Conservation (phyloP, 2,113 vertebrate genomes). For the Paracanthobrama guichenoti region DNA sequence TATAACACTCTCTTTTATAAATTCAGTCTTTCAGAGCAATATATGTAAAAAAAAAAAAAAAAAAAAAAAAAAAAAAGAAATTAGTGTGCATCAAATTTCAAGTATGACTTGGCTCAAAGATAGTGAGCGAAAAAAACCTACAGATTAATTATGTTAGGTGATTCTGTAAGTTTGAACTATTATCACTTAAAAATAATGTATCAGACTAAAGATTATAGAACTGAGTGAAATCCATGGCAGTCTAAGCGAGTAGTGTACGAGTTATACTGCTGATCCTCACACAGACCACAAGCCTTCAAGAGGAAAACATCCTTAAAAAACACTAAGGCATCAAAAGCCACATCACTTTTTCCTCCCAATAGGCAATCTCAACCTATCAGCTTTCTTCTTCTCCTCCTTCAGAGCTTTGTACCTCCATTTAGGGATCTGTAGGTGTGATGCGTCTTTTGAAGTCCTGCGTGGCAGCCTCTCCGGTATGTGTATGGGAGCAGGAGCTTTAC, state of each 20-base stretch:
- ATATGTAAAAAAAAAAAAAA: slow-evolving; percentile 39
- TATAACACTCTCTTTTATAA: background rate
- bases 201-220: background rate
- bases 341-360: slow-evolving; percentile 64
- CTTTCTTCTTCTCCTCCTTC: slow-evolving; percentile 80
- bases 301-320: background rate
- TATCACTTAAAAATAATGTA: background rate
- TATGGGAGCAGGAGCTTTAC: slow-evolving; percentile 82
- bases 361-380: slow-evolving; percentile 69
- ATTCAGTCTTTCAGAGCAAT: background rate
- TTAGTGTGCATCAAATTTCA: slow-evolving; percentile 19
- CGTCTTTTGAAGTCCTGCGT: slow-evolving; percentile 64
- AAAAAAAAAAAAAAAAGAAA: slow-evolving; percentile 41
- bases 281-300: background rate
- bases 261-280: background rate
- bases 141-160: background rate
- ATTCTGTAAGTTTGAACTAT: background rate
- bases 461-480: slow-evolving; percentile 74
- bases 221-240: background rate
- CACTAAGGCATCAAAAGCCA: background rate
- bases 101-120: slow-evolving; percentile 17
- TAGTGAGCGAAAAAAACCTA: background rate
- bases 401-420: slow-evolving; percentile 93
- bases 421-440: slow-evolving; percentile 83
- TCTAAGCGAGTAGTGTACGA: background rate